A percentile compares a stretch with the other conserved stretches of the same genome.
Conservation (phyloP, 2,888 invertebrate genomes). For the Sturmia bella region DNA sequence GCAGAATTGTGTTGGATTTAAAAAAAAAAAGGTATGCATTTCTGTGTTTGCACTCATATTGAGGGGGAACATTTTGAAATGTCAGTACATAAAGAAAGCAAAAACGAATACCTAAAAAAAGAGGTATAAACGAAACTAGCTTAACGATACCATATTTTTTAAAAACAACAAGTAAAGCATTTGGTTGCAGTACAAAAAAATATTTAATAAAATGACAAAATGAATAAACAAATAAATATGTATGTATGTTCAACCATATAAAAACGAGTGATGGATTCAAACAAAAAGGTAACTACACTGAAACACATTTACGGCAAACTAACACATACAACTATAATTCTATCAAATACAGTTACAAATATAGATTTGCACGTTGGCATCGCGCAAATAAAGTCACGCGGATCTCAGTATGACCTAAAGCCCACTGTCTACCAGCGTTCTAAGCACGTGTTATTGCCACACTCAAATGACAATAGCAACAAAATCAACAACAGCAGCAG, state of each 20-base stretch:
- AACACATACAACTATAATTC: constrained; percentile 16
- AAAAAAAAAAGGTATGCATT: constrained; percentile 3
- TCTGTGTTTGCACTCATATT: constrained; percentile 24
- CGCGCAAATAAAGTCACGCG: constrained; percentile 80
- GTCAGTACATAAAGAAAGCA: constrained; percentile 7
- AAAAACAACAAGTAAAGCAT: not conserved
- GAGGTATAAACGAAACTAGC: constrained; percentile 17
- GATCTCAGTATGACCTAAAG: constrained; percentile 81
- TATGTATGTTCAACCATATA: constrained; percentile 3
- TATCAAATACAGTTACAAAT: constrained; percentile 31
- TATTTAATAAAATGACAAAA: constrained; percentile 18
- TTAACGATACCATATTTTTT: constrained; percentile 37
- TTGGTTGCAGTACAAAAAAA: not conserved
- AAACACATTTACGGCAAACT: constrained; percentile 14
- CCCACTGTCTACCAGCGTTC: constrained; percentile 79
- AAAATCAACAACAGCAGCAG: constrained; percentile 40
- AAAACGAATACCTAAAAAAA: constrained; percentile 3
- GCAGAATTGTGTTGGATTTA: constrained; percentile 20
- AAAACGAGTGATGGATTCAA: constrained; percentile 25
- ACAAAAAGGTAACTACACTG: constrained; percentile 34
- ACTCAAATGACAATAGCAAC: constrained; percentile 59
- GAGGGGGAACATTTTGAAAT: constrained; percentile 39
- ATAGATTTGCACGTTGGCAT: constrained; percentile 65
- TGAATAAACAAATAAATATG: constrained; percentile 14
- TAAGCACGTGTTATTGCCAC: constrained; percentile 80